These are phyloP conservation scores for Hydractinia symbiolongicarpus DNA, from an alignment of 30 jellyfish, hydroid and myxozoan genomes.

Conservation along the genomic window DNA sequence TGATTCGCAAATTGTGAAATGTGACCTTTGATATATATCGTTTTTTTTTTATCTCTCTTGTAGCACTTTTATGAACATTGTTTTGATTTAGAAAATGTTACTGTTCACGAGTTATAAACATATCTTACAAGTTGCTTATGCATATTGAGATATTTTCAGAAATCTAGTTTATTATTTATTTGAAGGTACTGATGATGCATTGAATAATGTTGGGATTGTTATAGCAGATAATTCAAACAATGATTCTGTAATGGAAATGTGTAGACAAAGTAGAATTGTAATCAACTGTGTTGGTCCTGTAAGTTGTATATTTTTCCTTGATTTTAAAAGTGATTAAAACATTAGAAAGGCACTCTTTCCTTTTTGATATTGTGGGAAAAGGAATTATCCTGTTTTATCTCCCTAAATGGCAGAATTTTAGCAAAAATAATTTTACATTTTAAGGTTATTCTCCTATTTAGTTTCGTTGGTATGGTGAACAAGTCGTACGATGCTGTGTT, in stretches of 20 bases:
- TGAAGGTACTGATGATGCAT: slow-evolving; percentile 15
- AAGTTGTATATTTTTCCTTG: slow-evolving; percentile 4
- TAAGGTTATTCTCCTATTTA: slow-evolving; percentile 4
- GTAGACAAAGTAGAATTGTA: slow-evolving; percentile 46
- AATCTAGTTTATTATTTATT: background rate
- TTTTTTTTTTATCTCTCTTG: no score
- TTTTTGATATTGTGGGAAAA: no score
- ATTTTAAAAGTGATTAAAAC: background rate
- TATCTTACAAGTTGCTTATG: no score
- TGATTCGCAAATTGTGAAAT: no score
- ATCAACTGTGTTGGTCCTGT: slow-evolving; percentile 98
- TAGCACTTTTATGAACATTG: no score
- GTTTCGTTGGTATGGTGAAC: slow-evolving; percentile 95
- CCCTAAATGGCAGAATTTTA: no score
- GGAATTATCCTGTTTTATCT: no score
- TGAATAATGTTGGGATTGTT: slow-evolving; percentile 54
- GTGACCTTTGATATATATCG: no score
- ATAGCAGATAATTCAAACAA: slow-evolving; percentile 69
- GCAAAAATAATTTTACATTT: no score
- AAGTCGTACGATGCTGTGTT: slow-evolving; percentile 89
- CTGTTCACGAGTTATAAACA: no score
- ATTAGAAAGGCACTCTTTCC: background rate
- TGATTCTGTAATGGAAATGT: slow-evolving; percentile 46
- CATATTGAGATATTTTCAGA: no score
- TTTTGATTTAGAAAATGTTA: no score